Conservation (phyloP, 2,797 vertebrate species). For the Poliocrania exsul region DNA sequence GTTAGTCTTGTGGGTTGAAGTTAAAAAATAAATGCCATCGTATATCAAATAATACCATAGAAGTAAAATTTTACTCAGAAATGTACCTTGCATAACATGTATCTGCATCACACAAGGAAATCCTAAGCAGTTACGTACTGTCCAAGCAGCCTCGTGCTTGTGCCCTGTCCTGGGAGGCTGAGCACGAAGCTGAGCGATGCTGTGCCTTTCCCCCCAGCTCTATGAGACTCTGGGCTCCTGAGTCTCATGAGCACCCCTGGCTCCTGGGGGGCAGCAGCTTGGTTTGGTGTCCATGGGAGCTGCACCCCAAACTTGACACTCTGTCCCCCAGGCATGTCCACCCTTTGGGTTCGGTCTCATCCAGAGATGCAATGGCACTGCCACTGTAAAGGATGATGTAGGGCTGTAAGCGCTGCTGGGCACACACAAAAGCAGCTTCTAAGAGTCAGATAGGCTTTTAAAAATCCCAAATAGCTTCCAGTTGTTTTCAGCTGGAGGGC, state of each 20-base stretch:
- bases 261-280: not conserved
- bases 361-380: not conserved
- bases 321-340: not conserved
- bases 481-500: not conserved
- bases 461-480: not conserved
- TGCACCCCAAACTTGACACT: not conserved
- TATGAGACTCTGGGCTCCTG: accelerated
- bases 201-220: not conserved
- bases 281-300: not conserved
- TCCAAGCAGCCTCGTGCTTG: accelerated
- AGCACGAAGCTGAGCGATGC: not conserved
- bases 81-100: accelerated
- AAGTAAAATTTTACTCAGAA: not conserved
- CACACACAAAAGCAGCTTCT: not conserved
- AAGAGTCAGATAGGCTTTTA: not conserved
- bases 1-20: not conserved
- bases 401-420: not conserved
- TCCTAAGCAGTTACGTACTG: accelerated
- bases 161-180: not conserved
- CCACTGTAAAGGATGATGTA: accelerated
- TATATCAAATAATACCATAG: not conserved
- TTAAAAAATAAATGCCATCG: not conserved
- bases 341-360: not conserved
- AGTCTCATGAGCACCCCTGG: accelerated
- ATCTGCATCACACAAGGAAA: not conserved